Evolutionary conservation across 2,888 invertebrate species (phyloP), one percentile per base, ranked within the genome.

Genomic region (Falcaria lacertinaria): DNA sequence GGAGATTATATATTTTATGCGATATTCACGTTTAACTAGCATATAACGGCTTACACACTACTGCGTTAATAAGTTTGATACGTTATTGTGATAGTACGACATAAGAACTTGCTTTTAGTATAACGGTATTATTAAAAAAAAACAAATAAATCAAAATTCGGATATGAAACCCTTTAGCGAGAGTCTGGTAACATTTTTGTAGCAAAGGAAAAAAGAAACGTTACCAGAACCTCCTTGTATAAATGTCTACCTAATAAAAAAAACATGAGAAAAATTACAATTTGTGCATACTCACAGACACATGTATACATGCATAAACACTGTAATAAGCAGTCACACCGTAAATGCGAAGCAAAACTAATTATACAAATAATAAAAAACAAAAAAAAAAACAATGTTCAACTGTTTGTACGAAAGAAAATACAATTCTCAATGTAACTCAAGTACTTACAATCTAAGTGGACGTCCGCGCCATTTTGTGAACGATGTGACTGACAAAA

Each of bases 221-320:
- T 74, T 73, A 78, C 75, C 78, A 80, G 71, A 78, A 59, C 69
- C 71, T 69, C 71, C 64, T 46, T 16, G 22, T 64, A 78, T 73
- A 76, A 71, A 79, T 67, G 69, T 71, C 74, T 74, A 75, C 54
- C 50, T 58, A 54, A 37, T 49, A 54, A 55, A 57, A 49, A 57
- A 46, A 59, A 52, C 54, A 60, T 54, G 65, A 54, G 61, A 63
- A 76, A n/a, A 77, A 83, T 76, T 80, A 80, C 80, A 80, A 78
- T 79, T 81, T 83, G 86, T 86, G 86, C 86, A 87, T 88, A 88
- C 87, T 87, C 85, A 87, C 86, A 81, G 72, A 85, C 84, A 80
- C 75, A 73, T 71, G 77, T 78, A 69, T 75, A 84, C 88, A 88
- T 88, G 89, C 89, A 85, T 69, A 79, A 13, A 87, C 80, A 84